Evolutionary conservation across 2,797 vertebrate genomes (phyloP), one percentile per base, ranked within the genome.

Genomic region (Acanthis flammea): DNA sequence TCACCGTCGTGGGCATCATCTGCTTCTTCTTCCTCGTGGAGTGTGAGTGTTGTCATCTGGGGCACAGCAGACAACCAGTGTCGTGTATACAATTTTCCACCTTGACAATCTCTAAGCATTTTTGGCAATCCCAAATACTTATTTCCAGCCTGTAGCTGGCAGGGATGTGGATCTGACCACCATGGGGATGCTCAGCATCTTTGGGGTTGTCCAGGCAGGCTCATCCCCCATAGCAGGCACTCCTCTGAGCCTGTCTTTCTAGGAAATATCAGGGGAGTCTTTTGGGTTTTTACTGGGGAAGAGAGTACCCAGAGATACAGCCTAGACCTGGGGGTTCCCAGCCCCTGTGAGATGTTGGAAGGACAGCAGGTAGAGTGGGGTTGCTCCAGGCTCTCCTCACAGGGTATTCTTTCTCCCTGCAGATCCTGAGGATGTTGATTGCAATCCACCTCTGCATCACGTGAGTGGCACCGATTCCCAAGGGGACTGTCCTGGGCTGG

Each of bases 21-120:
- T 99, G 99, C 96, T 99, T 99, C 98, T 98, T 99, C 95, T 99
- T 99, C 96, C 98, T 99, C 4, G 98, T 99, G n/a, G 99, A 99
- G 85, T 98, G 99, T 99, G 74, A 98, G 99, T 98, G 55, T 33
- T 12, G 1, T 3, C 28, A 33, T 14, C 25, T 3, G 1, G 39
- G 16, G 14, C 14, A 3, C 45, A 47, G 70, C 27, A 37, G 35
- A 25, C 4, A 13, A 6, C 10, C 3, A 0, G 17, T 7, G 1
- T 23, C 30, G 54, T 3, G 5, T 3, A 7, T 12, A 11, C 25
- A 3, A 0, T 76, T 80, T 71, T 73, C 12, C 4, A 7, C 53
- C 45, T 62, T 41, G 13, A 14, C 15, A 4, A 0, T 15, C 47
- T 75, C 68, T 4, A n/a, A 67, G 68, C 3, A 0, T 30, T 71